These are phyloP conservation scores for Sitodiplosis mosellana DNA, from an alignment of 1,140 invertebrate species.

Conservation along the genomic window DNA sequence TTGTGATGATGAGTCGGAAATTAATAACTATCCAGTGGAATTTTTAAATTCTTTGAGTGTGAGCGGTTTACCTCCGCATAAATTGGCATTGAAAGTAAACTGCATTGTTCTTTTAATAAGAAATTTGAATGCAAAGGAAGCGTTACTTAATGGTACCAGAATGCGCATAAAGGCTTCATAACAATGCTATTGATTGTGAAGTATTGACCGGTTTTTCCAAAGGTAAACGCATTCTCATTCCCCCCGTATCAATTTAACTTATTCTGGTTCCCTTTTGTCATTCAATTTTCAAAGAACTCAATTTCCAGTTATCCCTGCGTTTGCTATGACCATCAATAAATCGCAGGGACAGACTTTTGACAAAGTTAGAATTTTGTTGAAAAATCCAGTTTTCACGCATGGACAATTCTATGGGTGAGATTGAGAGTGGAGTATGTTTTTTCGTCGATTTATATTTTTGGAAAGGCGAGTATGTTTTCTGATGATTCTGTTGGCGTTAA, in stretches of 20 bases:
- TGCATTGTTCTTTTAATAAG: neutral
- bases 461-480: no score
- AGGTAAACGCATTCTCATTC: neutral
- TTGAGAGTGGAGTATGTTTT: no score
- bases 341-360: constrained; percentile 17
- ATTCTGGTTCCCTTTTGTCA: constrained; percentile 12
- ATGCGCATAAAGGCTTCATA: neutral
- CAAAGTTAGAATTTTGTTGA: constrained; percentile 1
- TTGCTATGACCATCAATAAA: constrained; percentile 31
- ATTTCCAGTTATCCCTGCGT: constrained; percentile 27
- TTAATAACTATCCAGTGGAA: neutral
- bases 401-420: no score
- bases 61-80: neutral
- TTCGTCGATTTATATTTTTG: no score
- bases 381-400: neutral
- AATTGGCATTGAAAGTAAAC: neutral
- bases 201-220: neutral
- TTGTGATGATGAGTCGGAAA: neutral
- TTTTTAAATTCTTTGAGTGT: neutral
- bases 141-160: constrained; percentile 1
- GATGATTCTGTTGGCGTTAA: no score
- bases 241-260: constrained; percentile 1
- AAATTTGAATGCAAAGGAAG: constrained; percentile 1
- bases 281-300: constrained; percentile 10
- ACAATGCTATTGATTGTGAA: neutral